phyloP scores from a whole-genome alignment of 1,140 invertebrate species.

The Calephelis nemesis region DNA sequence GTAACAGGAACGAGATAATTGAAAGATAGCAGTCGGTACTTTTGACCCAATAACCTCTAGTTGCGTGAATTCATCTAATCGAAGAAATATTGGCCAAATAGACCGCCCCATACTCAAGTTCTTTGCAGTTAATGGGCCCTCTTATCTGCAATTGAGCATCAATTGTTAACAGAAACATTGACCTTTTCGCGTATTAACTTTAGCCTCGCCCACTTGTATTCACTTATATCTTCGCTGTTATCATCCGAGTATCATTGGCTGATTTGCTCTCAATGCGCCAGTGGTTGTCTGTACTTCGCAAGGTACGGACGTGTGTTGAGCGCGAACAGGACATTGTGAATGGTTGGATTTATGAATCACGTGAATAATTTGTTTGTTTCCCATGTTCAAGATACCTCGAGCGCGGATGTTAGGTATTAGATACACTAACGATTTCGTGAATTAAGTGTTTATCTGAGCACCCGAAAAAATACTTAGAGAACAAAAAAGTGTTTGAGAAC shows the following conservation, averaged over 20 bases:
- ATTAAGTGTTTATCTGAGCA: conserved; percentile 24
- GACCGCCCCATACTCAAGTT: conserved; percentile 21
- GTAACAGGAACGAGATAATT: conserved; percentile 14
- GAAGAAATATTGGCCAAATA: conserved; percentile 19
- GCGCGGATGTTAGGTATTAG: conserved; percentile 36
- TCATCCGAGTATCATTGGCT: conserved; percentile 50
- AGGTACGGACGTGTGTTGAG: conserved; percentile 30
- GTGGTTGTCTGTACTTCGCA: conserved; percentile 35
- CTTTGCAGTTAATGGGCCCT: conserved; percentile 3
- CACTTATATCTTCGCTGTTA: conserved; percentile 42
- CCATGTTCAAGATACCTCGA: conserved; percentile 7
- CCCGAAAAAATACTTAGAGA: too few species aligned
- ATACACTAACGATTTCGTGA: conserved; percentile 38
- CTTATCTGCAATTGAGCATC: conserved; percentile 46
- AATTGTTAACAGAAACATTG: conserved; percentile 69
- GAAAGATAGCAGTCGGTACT: conserved; percentile 14
- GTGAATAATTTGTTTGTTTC: conserved; percentile 24
- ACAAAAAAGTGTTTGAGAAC: background rate
- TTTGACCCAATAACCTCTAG: conserved; percentile 16
- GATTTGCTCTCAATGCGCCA: conserved; percentile 33
- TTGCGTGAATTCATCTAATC: conserved; percentile 16
- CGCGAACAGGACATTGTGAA: conserved; percentile 10
- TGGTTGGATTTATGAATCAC: conserved; percentile 23
- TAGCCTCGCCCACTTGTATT: conserved; percentile 34
- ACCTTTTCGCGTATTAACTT: conserved; percentile 60